Evolutionary conservation across 2,797 vertebrate species (phyloP), one percentile per base, ranked within the genome.

Genomic region (Bufotes viridis): DNA sequence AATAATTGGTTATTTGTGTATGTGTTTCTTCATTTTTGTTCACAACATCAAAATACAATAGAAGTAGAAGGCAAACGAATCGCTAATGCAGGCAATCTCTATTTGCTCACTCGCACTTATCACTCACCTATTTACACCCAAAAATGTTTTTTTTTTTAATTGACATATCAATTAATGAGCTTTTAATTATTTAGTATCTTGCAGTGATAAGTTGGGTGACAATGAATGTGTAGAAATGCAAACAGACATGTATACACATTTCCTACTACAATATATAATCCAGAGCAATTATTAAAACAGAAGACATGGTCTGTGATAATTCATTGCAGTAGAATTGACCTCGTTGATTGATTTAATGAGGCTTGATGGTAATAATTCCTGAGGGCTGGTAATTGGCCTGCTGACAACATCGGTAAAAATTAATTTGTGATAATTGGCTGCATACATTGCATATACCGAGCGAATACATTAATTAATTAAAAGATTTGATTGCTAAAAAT

Each of bases 341-440:
- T 70, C 14, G 58, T 78, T 78, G 4, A 53, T 76, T n/a, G 61
- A 84, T 58, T 60, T 88, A 88, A 88, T 84, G 81, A 72, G 53
- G 61, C 74, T 42, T 88, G 81, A 86, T 78, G 53, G 81, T 55
- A 88, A 78, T 84, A 78, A 58, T 69, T 84, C 61, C 75, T 53
- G 61, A 51, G 63, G 34, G 57, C 24, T 84, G 49, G 24, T 88
- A 88, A 85, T 53, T 88, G 82, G 75, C 72, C 78, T 69, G 15
- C 53, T 88, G 60, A 67, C 83, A 89, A 81, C 61, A 80, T 34
- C 87, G 78, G 80, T 89, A 86, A 86, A 57, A 85, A 75, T 81
- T 81, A 85, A 89, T 78, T 34, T 61, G 69, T 72, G 65, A 86
- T 89, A 67, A 89, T 89, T 89, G 69, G 67, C 65, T 42, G 69